Evolutionary conservation across 1,140 invertebrate genomes (phyloP), one percentile per base, ranked within the genome.

Genomic region (Drosophila chauvacae): DNA sequence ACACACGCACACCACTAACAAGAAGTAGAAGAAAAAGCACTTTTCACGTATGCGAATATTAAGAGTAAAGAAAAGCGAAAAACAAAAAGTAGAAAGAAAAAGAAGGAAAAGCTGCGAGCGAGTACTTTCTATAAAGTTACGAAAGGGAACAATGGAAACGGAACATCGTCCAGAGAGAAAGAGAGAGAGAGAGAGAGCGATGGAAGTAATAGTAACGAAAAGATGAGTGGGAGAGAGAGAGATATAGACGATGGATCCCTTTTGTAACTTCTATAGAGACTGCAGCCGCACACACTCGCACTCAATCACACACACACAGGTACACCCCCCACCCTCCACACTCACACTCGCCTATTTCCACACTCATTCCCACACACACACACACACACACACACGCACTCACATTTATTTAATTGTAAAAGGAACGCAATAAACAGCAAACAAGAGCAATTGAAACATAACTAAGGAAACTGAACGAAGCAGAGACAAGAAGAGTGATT

Each of bases 51-150:
- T 79, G 76, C 70, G 61, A 81, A 56, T 55, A 57, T 45, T 84
- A 70, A 72, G 14, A 53, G 57, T 39, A 81, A 64, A 60, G 53
- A 16, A 56, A 37, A 37, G 47, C 23, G 65, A 69, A 71, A 42
- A 47, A 39, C 18, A 45, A 63, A 63, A 72, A 63, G 11, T 35
- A 63, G 57, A 60, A 57, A 44, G 50, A 73, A 68, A 81, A 63
- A 26, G 37, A 72, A 37, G n/a, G 30, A 47, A 45, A 63, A 47
- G 51, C 45, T 84, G 81, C 81, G 74, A 61, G 85, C 80, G 30
- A 64, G 80, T 86, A 91, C 90, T 91, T 91, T 91, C 90, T 91
- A 91, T 91, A 91, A 91, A 90, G 90, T 91, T 91, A 68, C 80
- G 58, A 91, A 91, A 91, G 77, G 77, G 71, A 68, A 28, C 10